Evolutionary conservation across 2,797 vertebrate genomes (phyloP).

Genomic region (Chrosomus eos): DNA sequence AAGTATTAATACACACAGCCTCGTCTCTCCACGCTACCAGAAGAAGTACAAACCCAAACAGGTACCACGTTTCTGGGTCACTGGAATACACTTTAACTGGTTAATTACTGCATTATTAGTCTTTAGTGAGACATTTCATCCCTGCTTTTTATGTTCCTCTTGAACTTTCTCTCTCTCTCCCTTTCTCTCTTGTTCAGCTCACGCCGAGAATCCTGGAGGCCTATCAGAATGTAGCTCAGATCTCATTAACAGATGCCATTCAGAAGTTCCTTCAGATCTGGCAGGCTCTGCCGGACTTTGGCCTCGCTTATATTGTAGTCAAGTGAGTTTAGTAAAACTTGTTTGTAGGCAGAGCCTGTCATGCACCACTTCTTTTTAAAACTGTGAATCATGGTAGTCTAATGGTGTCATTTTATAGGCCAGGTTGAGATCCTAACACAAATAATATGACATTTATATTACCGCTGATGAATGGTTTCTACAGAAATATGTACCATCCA

Average conservation of each 20-base stretch:
- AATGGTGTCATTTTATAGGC: not conserved
- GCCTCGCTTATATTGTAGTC: slow-evolving; percentile 78
- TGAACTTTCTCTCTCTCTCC: not conserved
- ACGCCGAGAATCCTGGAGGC: slow-evolving; percentile 81
- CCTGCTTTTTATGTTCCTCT: not conserved
- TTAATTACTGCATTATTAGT: not conserved
- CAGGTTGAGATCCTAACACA: not conserved
- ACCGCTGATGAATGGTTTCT: not conserved
- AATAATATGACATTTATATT: not conserved
- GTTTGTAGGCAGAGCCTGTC: not conserved
- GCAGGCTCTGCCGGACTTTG: slow-evolving; percentile 82
- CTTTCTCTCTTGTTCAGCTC: slow-evolving; percentile 65
- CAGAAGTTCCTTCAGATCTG: slow-evolving; percentile 81
- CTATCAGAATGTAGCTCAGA: slow-evolving; percentile 81
- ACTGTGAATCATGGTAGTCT: not conserved
- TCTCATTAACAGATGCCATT: slow-evolving; percentile 74
- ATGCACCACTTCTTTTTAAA: not conserved
- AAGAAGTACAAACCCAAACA: slow-evolving; percentile 84
- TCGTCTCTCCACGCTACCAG: slow-evolving; percentile 80
- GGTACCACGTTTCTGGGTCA: slow-evolving; percentile 59
- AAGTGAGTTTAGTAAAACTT: slow-evolving; percentile 65
- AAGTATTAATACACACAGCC: slow-evolving; percentile 76
- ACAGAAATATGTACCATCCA: not conserved
- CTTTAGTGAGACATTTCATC: not conserved
- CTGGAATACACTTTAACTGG: not conserved